Percentiles rank a stretch among this genome's conserved stretches.
Conservation (phyloP, 2,888 invertebrate genomes). For the Caenorhabditis afra region DNA sequence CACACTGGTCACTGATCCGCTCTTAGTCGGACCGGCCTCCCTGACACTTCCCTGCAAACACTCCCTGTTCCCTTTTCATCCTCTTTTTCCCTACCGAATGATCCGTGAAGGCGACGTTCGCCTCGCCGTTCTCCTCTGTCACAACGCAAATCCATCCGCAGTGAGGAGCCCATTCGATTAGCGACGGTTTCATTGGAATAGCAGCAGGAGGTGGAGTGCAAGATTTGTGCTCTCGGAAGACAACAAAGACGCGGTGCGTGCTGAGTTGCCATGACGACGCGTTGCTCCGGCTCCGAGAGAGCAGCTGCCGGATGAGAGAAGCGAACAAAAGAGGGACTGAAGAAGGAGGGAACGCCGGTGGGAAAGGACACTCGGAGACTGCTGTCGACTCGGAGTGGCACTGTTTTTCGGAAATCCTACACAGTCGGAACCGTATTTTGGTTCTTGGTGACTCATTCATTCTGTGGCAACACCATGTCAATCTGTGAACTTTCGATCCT, state of each 20-base stretch:
- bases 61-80: background rate
- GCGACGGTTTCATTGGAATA: slow-evolving; percentile 25
- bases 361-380: too few species aligned
- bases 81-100: slow-evolving; percentile 41
- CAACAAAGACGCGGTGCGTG: slow-evolving; percentile 18
- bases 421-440: background rate
- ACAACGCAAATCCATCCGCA: slow-evolving; percentile 46
- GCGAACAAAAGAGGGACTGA: background rate
- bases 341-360: too few species aligned
- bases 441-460: slow-evolving; percentile 1
- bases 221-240: slow-evolving; percentile 7
- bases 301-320: background rate
- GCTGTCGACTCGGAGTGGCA: too few species aligned
- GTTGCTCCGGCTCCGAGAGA: too few species aligned
- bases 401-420: too few species aligned
- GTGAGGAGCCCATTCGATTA: slow-evolving; percentile 58
- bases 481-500: slow-evolving; percentile 19
- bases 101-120: slow-evolving; percentile 53
- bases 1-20: slow-evolving; percentile 43
- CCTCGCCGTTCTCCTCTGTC: slow-evolving; percentile 14
- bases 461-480: background rate
- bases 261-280: slow-evolving; percentile 20
- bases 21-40: slow-evolving; percentile 32
- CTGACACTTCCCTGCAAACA: slow-evolving; percentile 38
- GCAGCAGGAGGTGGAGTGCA: background rate